Conservation (phyloP, 2,113 vertebrate genomes). For the Chloroceryle aenea region DNA sequence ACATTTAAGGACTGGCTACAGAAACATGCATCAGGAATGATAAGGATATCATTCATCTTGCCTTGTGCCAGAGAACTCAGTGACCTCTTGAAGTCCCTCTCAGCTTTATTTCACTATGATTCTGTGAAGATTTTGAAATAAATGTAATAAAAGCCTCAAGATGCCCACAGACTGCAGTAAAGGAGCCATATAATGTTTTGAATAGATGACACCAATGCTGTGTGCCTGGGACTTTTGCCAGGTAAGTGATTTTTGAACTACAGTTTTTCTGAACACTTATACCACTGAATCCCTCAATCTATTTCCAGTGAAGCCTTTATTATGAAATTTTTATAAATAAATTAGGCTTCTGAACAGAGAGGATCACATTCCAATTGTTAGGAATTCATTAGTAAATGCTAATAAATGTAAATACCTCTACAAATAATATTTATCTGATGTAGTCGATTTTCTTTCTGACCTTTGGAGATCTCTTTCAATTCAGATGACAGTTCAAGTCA, state of each 20-base stretch:
- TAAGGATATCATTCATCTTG: not conserved
- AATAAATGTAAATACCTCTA: not conserved
- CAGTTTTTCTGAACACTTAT: not conserved
- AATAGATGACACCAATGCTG: not conserved
- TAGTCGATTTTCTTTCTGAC: not conserved
- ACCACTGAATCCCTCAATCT: not conserved
- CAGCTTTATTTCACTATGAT: conserved; percentile 21
- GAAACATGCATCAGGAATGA: not conserved
- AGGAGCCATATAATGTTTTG: conserved; percentile 25
- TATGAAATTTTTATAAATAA: not conserved
- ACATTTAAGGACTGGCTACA: not conserved
- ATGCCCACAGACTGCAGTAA: not conserved
- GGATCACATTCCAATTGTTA: not conserved
- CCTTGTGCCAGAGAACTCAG: not conserved
- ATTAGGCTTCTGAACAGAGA: not conserved
- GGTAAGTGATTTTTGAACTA: conserved; percentile 18
- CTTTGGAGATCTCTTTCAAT: not conserved
- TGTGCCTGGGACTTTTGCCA: conserved; percentile 54
- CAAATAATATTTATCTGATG: not conserved
- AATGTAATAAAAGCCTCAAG: conserved; percentile 34
- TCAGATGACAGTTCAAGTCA: not conserved
- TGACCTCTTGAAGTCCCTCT: conserved; percentile 11
- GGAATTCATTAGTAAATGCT: not conserved
- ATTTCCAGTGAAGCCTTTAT: not conserved
- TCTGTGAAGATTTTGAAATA: conserved; percentile 49